Base-by-base conservation (phyloP, 2,888 invertebrate species). In the Platycheirus rosarum region DNA sequence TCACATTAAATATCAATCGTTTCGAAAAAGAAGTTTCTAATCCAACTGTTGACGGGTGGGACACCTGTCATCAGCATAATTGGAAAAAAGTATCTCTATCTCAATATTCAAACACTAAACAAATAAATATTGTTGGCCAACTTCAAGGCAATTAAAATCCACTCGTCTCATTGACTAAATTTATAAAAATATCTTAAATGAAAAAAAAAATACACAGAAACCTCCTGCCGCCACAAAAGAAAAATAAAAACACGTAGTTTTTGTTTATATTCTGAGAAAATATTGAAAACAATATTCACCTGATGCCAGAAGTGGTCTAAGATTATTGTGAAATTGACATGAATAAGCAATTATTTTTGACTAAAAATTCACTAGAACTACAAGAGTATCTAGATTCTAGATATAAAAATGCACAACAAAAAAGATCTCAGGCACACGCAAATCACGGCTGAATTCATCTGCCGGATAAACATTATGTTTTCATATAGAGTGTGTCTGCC, bases 281-380 rank as follows among this genome's bases (percentile, higher is more conserved):
- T 63, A 51, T 42, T 20, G 9, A 51, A 53, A 35, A 46, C 23
- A 29, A 48, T 57, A 70, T 70, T 70, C 79, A 80, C 70, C 80
- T 76, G 60, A 75, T 60, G 49, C 51, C 32, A 60, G 1, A 60
- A 42, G 26, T 35, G 16, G 20, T 9, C 8, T 2, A 35, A 26
- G 49, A 46, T 44, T 53, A 66, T 80, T 80, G 70, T 70, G 75
- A 80, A 80, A 76, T 76, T 76, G 75, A 70, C 80, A 76, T 66
- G 70, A 66, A 73, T 73, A 73, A 66, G 46, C 35, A 11, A 46
- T 14, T 70, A 75, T 70, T 80, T 75, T 53, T 53, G 57, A 37
- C 55, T 29, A 35, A 37, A 40, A 55, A n/a, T n/a, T n/a, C n/a
- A n/a, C n/a, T n/a, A 20, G 2, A 8, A 11, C 46, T 37, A 53